Base-by-base conservation (phyloP, 2,797 vertebrate genomes). In the Vespertilio murinus region DNA sequence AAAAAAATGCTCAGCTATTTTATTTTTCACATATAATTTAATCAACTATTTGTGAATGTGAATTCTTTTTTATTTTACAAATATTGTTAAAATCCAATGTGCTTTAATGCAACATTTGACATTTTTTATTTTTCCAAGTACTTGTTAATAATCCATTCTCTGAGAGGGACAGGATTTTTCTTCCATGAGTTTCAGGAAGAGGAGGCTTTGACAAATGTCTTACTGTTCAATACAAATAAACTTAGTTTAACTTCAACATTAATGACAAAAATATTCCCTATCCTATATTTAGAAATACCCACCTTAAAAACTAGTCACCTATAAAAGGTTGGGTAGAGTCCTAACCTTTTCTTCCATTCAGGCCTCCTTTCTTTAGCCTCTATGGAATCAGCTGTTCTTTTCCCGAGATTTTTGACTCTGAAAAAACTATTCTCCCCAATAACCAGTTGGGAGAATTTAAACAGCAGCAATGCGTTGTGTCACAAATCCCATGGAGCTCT, bases 91-190 rank as follows among this genome's bases (percentile, higher is more conserved):
- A 92, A 90, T 69, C 35, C 38, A 92, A 2, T 77, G 49, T 90
- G 49, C 45, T 81, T 79, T 78, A 38, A 82, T 30, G 89, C 9
- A 86, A 40, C 30, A 82, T 59, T 79, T 92, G 67, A 45, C 69
- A 65, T 52, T 94, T 94, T 93, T 86, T 47, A 28, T 47, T 90
- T 93, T 89, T 81, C 10, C 20, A 91, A 77, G 17, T 56, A 49
- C 86, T 96, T 83, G 9, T 23, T 89, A 40, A 67, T 45, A 77
- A 79, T 82, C 17, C 3, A 49, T 61, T 73, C 8, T 82, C 69
- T 89, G 61, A 13, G 28, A 73, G 42, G 70, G 25, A 52, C 0
- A 6, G 23, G 18, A 8, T 64, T 78, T 80, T 61, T 69, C 67
- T n/a, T 25, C 71, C 83, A 74, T 16, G 14, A 2, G 45, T 90